Evolutionary conservation across 2,797 vertebrate genomes (phyloP).

Genomic region (Chromobotia macracanthus): DNA sequence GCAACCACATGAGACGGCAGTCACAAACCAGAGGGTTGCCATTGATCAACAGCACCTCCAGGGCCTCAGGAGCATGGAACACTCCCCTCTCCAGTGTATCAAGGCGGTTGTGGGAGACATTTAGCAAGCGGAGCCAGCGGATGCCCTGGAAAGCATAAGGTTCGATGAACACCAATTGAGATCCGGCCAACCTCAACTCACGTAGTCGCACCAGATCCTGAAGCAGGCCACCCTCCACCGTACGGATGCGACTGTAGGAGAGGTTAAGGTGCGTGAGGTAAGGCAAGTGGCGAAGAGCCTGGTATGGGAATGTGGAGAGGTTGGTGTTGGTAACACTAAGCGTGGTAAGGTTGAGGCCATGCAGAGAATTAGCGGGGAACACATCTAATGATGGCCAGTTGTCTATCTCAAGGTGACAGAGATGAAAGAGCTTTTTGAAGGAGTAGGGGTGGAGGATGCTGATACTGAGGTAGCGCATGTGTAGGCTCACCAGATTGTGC

Average conservation of each 20-base stretch:
- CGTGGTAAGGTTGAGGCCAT: constrained; percentile 93
- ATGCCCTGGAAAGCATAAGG: constrained; percentile 94
- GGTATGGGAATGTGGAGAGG: constrained; percentile 89
- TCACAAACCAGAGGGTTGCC: constrained; percentile 95
- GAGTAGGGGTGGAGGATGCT: constrained; percentile 89
- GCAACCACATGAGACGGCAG: constrained; percentile 97
- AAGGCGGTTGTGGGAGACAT: constrained; percentile 94
- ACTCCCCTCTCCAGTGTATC: constrained; percentile 94
- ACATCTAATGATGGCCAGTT: constrained; percentile 90
- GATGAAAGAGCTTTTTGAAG: constrained; percentile 94
- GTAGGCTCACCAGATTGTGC: constrained; percentile 90
- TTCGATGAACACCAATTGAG: constrained; percentile 88
- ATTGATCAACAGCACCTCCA: constrained; percentile 91
- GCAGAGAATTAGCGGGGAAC: constrained; percentile 89
- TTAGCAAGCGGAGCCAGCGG: constrained; percentile 87
- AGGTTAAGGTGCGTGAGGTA: constrained; percentile 95
- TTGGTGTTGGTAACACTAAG: constrained; percentile 96
- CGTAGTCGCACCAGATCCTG: constrained; percentile 87
- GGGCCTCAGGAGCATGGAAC: constrained; percentile 88
- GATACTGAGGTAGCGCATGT: constrained; percentile 94
- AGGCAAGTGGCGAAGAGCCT: constrained; percentile 90
- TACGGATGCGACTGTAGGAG: constrained; percentile 91
- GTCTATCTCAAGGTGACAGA: constrained; percentile 92
- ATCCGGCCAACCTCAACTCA: constrained; percentile 89
- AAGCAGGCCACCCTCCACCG: constrained; percentile 90